Base-by-base conservation (phyloP, 2,888 invertebrate species). In the Dorcus hopei region DNA sequence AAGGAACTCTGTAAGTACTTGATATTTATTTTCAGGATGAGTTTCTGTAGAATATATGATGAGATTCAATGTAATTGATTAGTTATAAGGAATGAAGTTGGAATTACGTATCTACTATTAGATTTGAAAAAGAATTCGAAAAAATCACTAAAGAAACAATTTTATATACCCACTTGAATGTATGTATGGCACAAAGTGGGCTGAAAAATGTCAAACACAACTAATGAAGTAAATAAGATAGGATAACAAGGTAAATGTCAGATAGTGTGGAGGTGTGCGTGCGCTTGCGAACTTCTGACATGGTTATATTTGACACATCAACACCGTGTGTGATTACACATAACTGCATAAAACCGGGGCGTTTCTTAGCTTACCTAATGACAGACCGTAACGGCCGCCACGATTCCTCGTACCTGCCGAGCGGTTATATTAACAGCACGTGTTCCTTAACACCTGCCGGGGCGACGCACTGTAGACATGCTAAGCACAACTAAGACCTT, bases 321-420 rank as follows among this genome's bases (percentile, higher is more conserved):
- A 67, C 71, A 67, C 68, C 66, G 62, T 65, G 66, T 69, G 70
- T 69, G 69, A 70, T 72, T 70, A 70, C 67, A 69, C 67, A 65
- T 68, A 70, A 70, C 64, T 69, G 70, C 68, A 71, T 71, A 71
- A 70, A 71, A 71, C 67, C 65, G 65, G 72, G 72, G 72, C 71
- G 71, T 71, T 71, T 70, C 70, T 72, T 72, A 68, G 64, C 63
- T 67, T 64, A 64, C 65, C 68, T 72, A 72, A 72, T 72, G 68
- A 72, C 70, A 72, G 72, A 67, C 68, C 68, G 64, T 64, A 62
- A 64, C 61, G 60, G 63, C 68, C 68, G 67, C 68, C 66, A 49
- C 40, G 16, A 39, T 40, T 40, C 49, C 26, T 54, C 38, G 48
- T 50, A 42, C 26, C 52, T 41, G 52, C 38, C 38, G 52, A 50